phyloP scores from a whole-genome alignment of 2,888 invertebrate species.

The Cacoxenus indagator region DNA sequence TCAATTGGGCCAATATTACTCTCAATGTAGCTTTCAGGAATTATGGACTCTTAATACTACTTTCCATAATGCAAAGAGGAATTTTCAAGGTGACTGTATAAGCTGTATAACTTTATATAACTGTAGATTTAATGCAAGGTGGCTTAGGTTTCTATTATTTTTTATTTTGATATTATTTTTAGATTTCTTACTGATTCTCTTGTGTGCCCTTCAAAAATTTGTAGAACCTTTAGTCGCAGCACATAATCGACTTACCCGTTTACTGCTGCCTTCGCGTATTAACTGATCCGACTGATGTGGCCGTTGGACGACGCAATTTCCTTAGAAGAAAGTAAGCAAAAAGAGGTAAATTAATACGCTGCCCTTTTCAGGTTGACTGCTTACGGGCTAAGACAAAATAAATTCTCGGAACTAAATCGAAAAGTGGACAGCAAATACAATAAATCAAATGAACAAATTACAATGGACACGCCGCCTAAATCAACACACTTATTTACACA shows the following conservation, averaged over 20 bases:
- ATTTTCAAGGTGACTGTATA: no score
- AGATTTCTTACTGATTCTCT: no score
- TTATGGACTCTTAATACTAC: no score
- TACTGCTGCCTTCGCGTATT: conserved; percentile 87
- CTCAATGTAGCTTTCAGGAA: no score
- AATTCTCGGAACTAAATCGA: background rate
- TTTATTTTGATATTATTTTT: no score
- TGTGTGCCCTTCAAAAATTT: no score
- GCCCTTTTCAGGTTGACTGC: background rate
- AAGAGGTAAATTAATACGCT: background rate
- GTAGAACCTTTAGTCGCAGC: no score
- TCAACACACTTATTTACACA: background rate
- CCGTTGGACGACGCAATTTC: conserved; percentile 86
- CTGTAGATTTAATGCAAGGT: no score
- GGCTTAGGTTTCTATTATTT: no score
- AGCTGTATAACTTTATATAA: no score
- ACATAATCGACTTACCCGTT: conserved; percentile 78
- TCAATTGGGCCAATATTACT: no score
- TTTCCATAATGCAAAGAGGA: no score
- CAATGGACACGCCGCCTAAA: background rate
- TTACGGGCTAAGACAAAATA: conserved; percentile 5
- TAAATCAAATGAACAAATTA: conserved; percentile 26
- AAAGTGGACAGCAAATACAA: conserved; percentile 20
- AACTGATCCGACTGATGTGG: conserved; percentile 87
- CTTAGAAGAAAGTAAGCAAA: conserved; percentile 66